Evolutionary conservation across 35 echinoderm and acorn worm genomes (phyloP).

Genomic region (Anneissia japonica): DNA sequence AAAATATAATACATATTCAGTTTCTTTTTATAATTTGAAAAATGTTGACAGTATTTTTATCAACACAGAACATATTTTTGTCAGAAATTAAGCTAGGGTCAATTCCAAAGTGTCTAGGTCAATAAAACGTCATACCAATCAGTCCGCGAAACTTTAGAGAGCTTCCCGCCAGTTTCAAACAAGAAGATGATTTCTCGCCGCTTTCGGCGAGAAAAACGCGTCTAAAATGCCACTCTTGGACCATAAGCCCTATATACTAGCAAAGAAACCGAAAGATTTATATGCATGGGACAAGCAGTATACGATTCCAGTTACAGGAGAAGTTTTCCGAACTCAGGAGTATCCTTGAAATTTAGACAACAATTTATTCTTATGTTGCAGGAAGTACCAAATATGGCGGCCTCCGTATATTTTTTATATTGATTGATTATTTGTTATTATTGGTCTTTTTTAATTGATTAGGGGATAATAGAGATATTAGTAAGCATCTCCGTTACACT

Average conservation of each 20-base stretch:
- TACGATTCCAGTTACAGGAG: slow-evolving; percentile 80
- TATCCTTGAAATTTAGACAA: slow-evolving; percentile 58
- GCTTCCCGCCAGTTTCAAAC: slow-evolving; percentile 65
- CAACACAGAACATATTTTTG: background rate
- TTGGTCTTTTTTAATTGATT: no score
- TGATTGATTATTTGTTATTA: no score
- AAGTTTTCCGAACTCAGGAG: slow-evolving; percentile 76
- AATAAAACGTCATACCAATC: background rate
- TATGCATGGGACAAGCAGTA: slow-evolving; percentile 19
- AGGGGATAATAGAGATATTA: no score
- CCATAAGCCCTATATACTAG: slow-evolving; percentile 43
- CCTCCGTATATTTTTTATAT: background rate
- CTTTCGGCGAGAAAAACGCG: slow-evolving; percentile 12
- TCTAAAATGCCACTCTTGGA: slow-evolving; percentile 71
- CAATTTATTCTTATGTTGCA: background rate
- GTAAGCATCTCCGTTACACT: no score
- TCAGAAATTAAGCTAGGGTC: background rate
- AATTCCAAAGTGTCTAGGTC: background rate
- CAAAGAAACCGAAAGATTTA: slow-evolving; percentile 18
- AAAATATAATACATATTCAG: background rate
- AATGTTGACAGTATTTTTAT: background rate
- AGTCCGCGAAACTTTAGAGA: slow-evolving; percentile 3
- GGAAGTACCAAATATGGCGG: background rate
- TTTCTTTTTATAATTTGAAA: background rate
- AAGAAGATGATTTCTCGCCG: background rate